Conservation (phyloP, 2,888 invertebrate species). For the Acleris holmiana region DNA sequence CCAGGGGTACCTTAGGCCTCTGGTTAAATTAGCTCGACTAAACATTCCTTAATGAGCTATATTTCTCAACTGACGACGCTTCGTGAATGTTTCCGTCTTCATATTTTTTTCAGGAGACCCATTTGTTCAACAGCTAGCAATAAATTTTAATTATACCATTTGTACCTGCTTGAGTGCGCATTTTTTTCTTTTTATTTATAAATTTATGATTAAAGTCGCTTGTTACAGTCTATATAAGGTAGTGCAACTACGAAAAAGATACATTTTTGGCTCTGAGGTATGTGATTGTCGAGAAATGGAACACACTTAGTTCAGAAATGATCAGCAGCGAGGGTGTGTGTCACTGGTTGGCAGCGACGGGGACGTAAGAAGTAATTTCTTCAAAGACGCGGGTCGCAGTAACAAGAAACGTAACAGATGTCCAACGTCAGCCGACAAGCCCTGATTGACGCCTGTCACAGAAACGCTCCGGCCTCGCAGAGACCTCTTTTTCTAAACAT, state of each 20-base stretch:
- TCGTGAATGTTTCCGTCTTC: conserved; percentile 58
- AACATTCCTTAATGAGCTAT: conserved; percentile 75
- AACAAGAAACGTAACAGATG: conserved; percentile 70
- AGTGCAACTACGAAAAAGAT: too few species aligned
- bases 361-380: conserved; percentile 70
- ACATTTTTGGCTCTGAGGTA: not conserved
- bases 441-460: conserved; percentile 65
- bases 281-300: conserved; percentile 34
- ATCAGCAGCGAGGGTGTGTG: conserved; percentile 55
- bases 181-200: not conserved
- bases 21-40: conserved; percentile 76
- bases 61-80: conserved; percentile 68
- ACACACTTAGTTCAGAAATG: conserved; percentile 46
- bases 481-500: conserved; percentile 40
- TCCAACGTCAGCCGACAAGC: conserved; percentile 56
- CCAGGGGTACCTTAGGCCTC: conserved; percentile 64
- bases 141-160: conserved; percentile 38
- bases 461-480: conserved; percentile 44
- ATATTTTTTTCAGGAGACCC: conserved; percentile 49
- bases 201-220: too few species aligned
- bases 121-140: conserved; percentile 32
- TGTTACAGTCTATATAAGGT: too few species aligned
- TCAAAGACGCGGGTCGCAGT: conserved; percentile 72
- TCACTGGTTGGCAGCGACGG: conserved; percentile 59
- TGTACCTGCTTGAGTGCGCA: conserved; percentile 6